phyloP scores from a whole-genome alignment of 1,140 invertebrate genomes.

The Gonioctena quinquepunctata region DNA sequence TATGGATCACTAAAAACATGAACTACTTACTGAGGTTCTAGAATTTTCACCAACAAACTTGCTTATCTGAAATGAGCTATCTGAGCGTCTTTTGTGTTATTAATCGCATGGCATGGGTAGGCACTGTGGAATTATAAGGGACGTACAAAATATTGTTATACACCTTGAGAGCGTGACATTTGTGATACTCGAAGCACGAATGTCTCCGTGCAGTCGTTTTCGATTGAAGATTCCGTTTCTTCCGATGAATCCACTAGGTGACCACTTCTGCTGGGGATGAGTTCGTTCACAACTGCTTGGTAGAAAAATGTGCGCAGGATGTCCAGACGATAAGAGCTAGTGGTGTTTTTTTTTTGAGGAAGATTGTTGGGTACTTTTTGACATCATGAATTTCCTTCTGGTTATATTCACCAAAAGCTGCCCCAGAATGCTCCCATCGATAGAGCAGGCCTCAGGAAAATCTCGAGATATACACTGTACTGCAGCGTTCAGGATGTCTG shows the following conservation, averaged over 20 bases:
- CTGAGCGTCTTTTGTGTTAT: constrained; percentile 61
- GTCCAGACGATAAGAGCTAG: constrained; percentile 67
- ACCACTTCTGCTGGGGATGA: constrained; percentile 33
- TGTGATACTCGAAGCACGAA: constrained; percentile 82
- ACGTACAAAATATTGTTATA: constrained; percentile 68
- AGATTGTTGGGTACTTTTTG: constrained; percentile 63
- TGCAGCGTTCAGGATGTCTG: constrained; percentile 67
- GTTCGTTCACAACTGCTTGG: constrained; percentile 60
- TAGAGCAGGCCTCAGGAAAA: constrained; percentile 64
- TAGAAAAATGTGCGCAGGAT: constrained; percentile 75
- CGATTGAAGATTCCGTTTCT: constrained; percentile 24
- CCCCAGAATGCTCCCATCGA: constrained; percentile 70
- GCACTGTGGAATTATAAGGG: constrained; percentile 69
- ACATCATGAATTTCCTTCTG: constrained; percentile 68
- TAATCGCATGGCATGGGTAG: constrained; percentile 67
- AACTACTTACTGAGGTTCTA: too few relatives aligned
- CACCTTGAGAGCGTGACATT: constrained; percentile 73
- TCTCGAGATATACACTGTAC: constrained; percentile 67
- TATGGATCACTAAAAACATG: too few relatives aligned
- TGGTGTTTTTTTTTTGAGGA: constrained; percentile 56
- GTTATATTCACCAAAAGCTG: constrained; percentile 71
- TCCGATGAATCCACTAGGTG: constrained; percentile 25
- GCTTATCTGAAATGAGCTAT: constrained; percentile 59
- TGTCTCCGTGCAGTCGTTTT: too few relatives aligned
- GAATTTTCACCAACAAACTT: constrained; percentile 62